Percentiles rank a stretch among this genome's conserved stretches.
Evolutionary conservation across 2,797 vertebrate species (phyloP).

Genomic region (Sphenodon punctatus): DNA sequence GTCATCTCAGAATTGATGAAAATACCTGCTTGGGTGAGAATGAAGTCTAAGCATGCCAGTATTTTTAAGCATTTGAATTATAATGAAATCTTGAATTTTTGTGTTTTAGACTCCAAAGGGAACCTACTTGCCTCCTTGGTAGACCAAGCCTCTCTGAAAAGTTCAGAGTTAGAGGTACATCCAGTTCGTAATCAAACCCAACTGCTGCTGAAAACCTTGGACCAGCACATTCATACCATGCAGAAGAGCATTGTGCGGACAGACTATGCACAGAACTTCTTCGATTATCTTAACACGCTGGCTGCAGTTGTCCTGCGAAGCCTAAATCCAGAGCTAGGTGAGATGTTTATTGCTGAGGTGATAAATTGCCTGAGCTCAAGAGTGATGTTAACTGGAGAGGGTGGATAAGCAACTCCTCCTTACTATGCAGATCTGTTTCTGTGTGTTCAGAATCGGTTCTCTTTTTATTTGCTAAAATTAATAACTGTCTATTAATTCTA

Average conservation of each 20-base stretch:
- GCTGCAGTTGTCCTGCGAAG: constrained; percentile 86
- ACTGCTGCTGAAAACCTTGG: constrained; percentile 84
- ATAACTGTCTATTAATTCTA: background rate
- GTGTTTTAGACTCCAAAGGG: constrained; percentile 76
- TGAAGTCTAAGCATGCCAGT: background rate
- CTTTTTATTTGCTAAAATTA: background rate
- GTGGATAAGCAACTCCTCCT: too few species aligned
- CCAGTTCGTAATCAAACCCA: constrained; percentile 84
- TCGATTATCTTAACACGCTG: constrained; percentile 87
- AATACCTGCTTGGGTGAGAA: background rate
- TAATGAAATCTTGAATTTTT: background rate
- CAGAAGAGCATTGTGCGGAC: constrained; percentile 57
- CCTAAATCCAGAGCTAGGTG: constrained; percentile 86
- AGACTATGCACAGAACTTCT: constrained; percentile 84
- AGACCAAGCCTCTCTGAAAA: constrained; percentile 86
- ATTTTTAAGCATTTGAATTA: background rate
- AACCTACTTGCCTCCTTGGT: constrained; percentile 79
- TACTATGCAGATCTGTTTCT: too few species aligned
- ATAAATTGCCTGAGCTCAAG: too few species aligned
- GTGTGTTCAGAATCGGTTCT: too few species aligned
- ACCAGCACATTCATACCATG: constrained; percentile 76
- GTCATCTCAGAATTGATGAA: too few species aligned
- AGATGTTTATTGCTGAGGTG: too few species aligned
- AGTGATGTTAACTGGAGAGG: too few species aligned
- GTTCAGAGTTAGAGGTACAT: constrained; percentile 83